These are phyloP conservation scores for Amblyraja radiata DNA, from an alignment of 2,797 vertebrate genomes.

Conservation along the genomic window DNA sequence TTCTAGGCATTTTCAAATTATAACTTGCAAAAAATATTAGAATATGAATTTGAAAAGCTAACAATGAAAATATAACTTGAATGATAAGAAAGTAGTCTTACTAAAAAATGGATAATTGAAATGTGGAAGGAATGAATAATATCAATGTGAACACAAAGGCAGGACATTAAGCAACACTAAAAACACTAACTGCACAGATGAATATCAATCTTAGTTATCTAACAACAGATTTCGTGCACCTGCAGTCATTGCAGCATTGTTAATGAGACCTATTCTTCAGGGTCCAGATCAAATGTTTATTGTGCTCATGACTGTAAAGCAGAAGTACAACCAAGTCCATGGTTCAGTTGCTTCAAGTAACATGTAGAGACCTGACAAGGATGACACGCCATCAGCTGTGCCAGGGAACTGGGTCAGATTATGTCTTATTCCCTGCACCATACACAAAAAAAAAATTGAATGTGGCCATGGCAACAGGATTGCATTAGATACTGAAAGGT, in stretches of 20 bases:
- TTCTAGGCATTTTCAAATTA: neutral
- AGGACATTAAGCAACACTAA: neutral
- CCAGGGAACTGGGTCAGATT: neutral
- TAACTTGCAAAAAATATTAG: neutral
- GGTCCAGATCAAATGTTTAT: neutral
- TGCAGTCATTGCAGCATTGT: neutral
- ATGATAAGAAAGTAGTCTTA: neutral
- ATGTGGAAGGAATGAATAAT: neutral
- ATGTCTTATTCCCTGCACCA: neutral
- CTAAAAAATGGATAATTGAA: neutral
- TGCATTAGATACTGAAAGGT: neutral
- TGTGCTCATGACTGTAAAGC: neutral
- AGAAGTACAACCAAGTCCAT: conserved; percentile 13
- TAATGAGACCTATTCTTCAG: conserved; percentile 2
- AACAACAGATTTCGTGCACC: neutral
- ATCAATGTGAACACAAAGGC: neutral
- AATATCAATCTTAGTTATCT: neutral
- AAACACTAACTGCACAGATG: neutral
- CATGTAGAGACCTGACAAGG: neutral
- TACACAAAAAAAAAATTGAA: neutral
- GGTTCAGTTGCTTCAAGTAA: conserved; percentile 10
- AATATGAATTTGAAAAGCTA: neutral
- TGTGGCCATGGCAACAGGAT: conserved; percentile 27
- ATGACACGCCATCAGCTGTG: neutral
- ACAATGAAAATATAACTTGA: neutral